Evolutionary conservation across 2,797 vertebrate species (phyloP).

Genomic region (Aphelocoma californica): DNA sequence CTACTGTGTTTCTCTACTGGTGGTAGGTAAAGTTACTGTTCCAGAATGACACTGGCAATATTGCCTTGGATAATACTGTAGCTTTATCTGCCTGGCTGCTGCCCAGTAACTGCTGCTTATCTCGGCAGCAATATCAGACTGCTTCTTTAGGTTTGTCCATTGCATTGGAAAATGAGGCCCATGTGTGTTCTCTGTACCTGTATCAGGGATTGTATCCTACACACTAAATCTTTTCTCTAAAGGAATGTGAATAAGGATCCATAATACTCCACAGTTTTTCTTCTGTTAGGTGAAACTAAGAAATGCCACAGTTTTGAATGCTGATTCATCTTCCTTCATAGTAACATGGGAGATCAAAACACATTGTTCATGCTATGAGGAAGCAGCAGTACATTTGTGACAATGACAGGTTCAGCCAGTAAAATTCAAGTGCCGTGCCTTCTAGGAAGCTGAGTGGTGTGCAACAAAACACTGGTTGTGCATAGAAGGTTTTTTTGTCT

Average conservation of each 20-base stretch:
- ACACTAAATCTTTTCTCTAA: neutral
- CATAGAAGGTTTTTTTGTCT: neutral
- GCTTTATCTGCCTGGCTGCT: constrained; percentile 35
- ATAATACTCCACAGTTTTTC: neutral
- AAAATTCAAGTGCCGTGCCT: neutral
- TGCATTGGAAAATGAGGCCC: constrained; percentile 1
- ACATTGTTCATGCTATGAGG: neutral
- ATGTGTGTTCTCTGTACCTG: neutral
- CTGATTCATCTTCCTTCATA: neutral
- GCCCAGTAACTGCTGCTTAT: constrained; percentile 30
- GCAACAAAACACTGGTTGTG: neutral
- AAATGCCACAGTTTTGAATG: neutral
- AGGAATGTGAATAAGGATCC: neutral
- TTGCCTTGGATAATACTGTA: neutral
- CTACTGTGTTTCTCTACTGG: neutral
- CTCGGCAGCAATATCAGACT: neutral
- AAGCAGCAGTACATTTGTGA: neutral
- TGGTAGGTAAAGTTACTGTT: constrained; percentile 27
- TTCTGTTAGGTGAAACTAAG: neutral
- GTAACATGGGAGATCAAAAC: neutral
- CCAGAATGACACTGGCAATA: constrained; percentile 16
- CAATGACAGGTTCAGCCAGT: neutral
- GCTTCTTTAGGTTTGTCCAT: neutral
- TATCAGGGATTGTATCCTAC: neutral
- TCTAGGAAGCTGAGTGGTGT: neutral